Evolutionary conservation across 2,888 invertebrate species (phyloP).

Genomic region (Macropis europaea): DNA sequence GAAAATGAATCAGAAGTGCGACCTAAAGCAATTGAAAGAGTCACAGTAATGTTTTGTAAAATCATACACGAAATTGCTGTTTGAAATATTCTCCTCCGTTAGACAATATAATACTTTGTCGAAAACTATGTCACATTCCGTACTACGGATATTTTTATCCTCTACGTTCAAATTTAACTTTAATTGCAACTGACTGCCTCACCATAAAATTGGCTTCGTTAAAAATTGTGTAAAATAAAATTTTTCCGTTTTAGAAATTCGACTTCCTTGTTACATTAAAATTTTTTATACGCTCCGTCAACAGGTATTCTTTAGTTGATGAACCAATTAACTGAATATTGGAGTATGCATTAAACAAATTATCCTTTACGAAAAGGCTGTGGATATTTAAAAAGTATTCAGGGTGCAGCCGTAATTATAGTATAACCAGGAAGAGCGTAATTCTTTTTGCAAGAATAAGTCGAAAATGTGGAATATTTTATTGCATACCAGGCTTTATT

Average conservation of each 20-base stretch:
- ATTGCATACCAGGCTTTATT: too few species aligned
- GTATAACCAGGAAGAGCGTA: too few species aligned
- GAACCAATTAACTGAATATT: too few species aligned
- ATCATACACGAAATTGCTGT: conserved; percentile 1
- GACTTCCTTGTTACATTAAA: neutral
- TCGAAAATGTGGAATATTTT: too few species aligned
- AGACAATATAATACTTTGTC: too few species aligned
- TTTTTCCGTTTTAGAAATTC: neutral
- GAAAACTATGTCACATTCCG: neutral
- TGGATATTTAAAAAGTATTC: too few species aligned
- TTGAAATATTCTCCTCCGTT: conserved; percentile 6
- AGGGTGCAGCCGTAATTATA: too few species aligned
- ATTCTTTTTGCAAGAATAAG: too few species aligned
- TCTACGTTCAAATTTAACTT: conserved; percentile 2
- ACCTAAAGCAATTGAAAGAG: neutral
- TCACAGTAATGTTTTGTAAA: neutral
- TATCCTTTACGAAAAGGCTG: too few species aligned
- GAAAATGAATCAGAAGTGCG: neutral
- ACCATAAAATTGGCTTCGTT: neutral
- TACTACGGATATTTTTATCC: neutral
- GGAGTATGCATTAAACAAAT: too few species aligned
- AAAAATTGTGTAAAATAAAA: neutral
- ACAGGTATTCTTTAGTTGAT: too few species aligned
- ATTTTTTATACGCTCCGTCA: too few species aligned
- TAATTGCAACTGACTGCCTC: neutral